Evolutionary conservation across 2,113 vertebrate genomes (phyloP).

Genomic region (Cephalopterus ornatus): DNA sequence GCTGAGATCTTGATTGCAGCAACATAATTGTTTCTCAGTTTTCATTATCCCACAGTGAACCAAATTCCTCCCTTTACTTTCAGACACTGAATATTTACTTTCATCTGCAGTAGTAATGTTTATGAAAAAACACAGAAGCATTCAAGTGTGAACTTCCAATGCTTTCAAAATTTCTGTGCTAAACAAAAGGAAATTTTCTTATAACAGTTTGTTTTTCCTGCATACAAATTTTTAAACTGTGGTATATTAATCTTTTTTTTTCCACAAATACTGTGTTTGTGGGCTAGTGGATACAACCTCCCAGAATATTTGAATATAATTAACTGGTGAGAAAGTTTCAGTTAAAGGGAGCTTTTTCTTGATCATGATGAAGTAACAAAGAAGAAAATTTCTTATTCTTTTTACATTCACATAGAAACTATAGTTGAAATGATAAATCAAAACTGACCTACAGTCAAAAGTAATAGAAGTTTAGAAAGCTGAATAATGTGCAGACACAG

Average conservation of each 20-base stretch:
- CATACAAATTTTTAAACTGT: not conserved
- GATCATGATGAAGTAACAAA: not conserved
- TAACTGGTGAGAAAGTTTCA: not conserved
- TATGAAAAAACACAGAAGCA: slow-evolving; percentile 28
- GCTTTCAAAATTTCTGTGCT: slow-evolving; percentile 19
- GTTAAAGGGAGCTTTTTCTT: not conserved
- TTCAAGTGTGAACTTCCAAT: slow-evolving; percentile 41
- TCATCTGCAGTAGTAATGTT: slow-evolving; percentile 54
- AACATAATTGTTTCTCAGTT: slow-evolving; percentile 69
- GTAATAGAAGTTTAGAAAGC: slow-evolving; percentile 30
- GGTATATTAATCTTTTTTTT: not conserved
- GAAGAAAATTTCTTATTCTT: not conserved
- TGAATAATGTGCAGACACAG: slow-evolving; percentile 27
- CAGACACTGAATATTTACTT: slow-evolving; percentile 54
- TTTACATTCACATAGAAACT: not conserved
- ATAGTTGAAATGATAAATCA: slow-evolving; percentile 29
- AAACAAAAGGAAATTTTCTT: slow-evolving; percentile 32
- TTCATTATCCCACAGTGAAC: slow-evolving; percentile 68
- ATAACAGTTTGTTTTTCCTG: not conserved
- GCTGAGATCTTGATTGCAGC: slow-evolving; percentile 72
- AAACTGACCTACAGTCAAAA: slow-evolving; percentile 45
- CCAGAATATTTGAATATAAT: not conserved
- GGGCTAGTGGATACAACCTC: not conserved
- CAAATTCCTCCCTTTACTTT: slow-evolving; percentile 38
- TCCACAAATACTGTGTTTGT: slow-evolving; percentile 24